Base-by-base conservation (phyloP, 2,113 vertebrate species). In the Spheniscus mendiculus region DNA sequence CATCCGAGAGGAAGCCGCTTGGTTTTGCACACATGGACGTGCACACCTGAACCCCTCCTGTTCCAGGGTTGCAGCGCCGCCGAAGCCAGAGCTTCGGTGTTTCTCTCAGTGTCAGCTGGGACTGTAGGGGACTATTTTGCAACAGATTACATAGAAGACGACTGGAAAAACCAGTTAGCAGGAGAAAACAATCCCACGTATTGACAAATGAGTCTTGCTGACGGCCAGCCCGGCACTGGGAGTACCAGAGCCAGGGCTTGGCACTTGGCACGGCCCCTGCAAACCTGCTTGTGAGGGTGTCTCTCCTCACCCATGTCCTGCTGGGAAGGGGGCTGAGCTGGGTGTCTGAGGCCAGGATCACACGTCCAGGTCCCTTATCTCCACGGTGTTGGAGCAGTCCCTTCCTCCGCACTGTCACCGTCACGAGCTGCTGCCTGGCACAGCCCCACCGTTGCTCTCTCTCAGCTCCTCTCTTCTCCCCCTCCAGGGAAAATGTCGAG, bases 141-240 rank as follows among this genome's bases (percentile, higher is more conserved):
- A 94, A 95, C 29, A 77, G 66, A 34, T 74, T 78, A 34, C 78
- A 65, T 3, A 59, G 70, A 62, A 65, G 52, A 59, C 15, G 67
- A 94, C 96, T 83, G 94, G 96, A 97, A 96, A 96, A 97, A 97
- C 95, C 95, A 88, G 97, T 96, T 44, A 78, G 87, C 0, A 0
- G 82, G 42, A 74, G 82, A 80, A 90, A 96, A 93, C 93, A 81
- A 74, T 66, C 38, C 69, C 47, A 36, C 0, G 1, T 73, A 77
- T 71, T 96, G 93, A 92, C 65, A 87, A 62, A 12, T 11, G 88
- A 74, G 49, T 15, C 10, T 56, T 50, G 25, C 44, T 77, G 71
- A 16, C n/a, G 83, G 90, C 49, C 81, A 81, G 65, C 58, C 29
- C 0, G 0, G 44, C 4, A 8, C 85, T 34, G 76, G 78, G 44